Evolutionary conservation across 1,140 invertebrate species (phyloP).

Genomic region (Drosophila dunni): DNA sequence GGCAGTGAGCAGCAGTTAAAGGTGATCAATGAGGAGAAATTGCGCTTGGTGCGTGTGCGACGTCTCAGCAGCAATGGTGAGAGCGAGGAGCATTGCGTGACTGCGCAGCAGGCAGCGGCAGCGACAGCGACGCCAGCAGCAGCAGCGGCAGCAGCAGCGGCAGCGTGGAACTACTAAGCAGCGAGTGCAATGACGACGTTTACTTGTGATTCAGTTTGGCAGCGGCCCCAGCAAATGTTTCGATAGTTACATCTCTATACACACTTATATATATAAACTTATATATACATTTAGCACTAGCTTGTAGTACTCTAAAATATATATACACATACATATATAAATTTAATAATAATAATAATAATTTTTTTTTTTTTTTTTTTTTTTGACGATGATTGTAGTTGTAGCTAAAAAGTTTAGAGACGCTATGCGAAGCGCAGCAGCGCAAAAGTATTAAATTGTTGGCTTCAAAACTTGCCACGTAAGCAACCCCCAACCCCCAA

Average conservation of each 20-base stretch:
- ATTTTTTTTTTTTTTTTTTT: conserved; percentile 35
- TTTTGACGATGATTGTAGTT: conserved; percentile 49
- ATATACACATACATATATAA: conserved; percentile 30
- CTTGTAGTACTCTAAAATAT: conserved; percentile 16
- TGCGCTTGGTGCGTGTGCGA: conserved; percentile 74
- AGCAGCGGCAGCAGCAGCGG: conserved; percentile 28
- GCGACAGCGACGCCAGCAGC: conserved; percentile 29
- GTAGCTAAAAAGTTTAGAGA: conserved; percentile 78
- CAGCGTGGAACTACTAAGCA: conserved; percentile 71
- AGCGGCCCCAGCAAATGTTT: conserved; percentile 37
- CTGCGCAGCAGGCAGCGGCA: conserved; percentile 15
- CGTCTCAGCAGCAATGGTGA: conserved; percentile 69
- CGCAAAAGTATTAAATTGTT: conserved; percentile 75
- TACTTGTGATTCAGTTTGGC: conserved; percentile 80
- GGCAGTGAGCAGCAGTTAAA: conserved; percentile 59
- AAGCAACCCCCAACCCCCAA: background rate
- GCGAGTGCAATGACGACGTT: conserved; percentile 73
- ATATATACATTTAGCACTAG: conserved; percentile 27
- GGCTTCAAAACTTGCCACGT: conserved; percentile 45
- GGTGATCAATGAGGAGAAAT: conserved; percentile 77
- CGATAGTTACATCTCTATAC: conserved; percentile 31
- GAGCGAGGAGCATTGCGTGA: conserved; percentile 36
- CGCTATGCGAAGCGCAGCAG: conserved; percentile 62
- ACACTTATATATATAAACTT: conserved; percentile 25
- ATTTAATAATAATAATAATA: conserved; percentile 28